Percentiles rank a stretch among this genome's conserved stretches.
Conservation (phyloP, 1,140 invertebrate species). For the Ceratitis capitata region DNA sequence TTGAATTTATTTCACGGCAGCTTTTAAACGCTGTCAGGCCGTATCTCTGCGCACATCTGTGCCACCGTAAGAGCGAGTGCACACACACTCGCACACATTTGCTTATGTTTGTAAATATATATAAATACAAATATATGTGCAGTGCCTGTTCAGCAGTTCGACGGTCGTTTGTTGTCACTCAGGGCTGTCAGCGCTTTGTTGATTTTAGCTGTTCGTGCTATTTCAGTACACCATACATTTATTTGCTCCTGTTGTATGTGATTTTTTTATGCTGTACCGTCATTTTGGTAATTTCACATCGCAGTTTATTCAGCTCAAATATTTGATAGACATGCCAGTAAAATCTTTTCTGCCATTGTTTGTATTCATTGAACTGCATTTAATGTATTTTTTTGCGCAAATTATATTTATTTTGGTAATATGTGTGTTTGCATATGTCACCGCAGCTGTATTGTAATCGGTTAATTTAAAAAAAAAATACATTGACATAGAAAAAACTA, state of each 20-base stretch:
- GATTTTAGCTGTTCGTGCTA: neutral
- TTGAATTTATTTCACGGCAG: neutral
- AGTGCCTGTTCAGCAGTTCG: neutral
- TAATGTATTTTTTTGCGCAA: neutral
- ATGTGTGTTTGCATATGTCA: neutral
- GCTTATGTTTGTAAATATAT: too few species aligned
- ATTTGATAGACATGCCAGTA: slow-evolving; percentile 15
- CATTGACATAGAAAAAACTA: neutral
- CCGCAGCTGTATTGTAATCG: neutral
- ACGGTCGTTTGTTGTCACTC: slow-evolving; percentile 19
- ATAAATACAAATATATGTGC: neutral
- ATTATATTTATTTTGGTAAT: slow-evolving; percentile 17
- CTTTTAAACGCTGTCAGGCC: neutral
- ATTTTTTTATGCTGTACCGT: neutral
- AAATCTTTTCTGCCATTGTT: slow-evolving; percentile 23
- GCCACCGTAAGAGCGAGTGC: neutral
- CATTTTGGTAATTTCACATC: slow-evolving; percentile 17
- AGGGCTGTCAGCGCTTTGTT: slow-evolving; percentile 24
- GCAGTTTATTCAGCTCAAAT: slow-evolving; percentile 29
- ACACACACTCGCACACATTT: neutral
- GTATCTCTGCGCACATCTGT: neutral
- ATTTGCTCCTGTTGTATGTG: neutral
- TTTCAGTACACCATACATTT: neutral
- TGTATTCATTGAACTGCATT: slow-evolving; percentile 30
- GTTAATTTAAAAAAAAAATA: neutral